phyloP scores from a whole-genome alignment of 2,888 invertebrate species.

The Perithous albicinctus region DNA sequence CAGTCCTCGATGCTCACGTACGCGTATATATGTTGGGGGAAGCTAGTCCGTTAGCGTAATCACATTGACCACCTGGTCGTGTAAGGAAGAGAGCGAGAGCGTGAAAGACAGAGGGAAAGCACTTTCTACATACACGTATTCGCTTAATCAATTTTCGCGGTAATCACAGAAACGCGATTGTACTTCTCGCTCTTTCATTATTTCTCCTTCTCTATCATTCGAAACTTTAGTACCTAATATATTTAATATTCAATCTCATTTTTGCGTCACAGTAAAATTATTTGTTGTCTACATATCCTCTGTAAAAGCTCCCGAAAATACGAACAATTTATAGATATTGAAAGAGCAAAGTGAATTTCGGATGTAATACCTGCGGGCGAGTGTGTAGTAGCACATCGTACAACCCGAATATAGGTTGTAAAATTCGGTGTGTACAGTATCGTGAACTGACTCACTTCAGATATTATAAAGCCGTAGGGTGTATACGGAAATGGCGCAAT shows the following conservation, averaged over 20 bases:
- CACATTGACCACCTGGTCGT: constrained; percentile 19
- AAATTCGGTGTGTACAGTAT: background rate
- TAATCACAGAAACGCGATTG: constrained; percentile 24
- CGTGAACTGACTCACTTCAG: background rate
- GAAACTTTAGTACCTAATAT: constrained; percentile 26
- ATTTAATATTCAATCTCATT: no score
- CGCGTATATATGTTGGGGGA: constrained; percentile 14
- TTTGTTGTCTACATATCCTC: background rate
- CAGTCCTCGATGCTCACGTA: constrained; percentile 47
- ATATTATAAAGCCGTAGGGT: background rate
- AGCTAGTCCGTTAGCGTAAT: constrained; percentile 14
- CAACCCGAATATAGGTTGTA: background rate
- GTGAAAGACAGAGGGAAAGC: constrained; percentile 2
- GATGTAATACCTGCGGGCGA: background rate
- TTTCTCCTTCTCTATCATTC: constrained; percentile 23
- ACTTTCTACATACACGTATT: constrained; percentile 4
- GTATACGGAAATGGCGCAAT: background rate
- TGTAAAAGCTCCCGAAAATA: background rate
- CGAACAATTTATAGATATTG: background rate
- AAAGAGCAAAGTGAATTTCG: constrained; percentile 1
- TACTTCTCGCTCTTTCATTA: background rate
- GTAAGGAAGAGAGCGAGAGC: background rate
- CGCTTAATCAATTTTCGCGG: constrained; percentile 15
- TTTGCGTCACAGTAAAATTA: background rate
- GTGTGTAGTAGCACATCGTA: background rate